Base-by-base conservation (phyloP, 2,797 vertebrate genomes). In the Helicolenus hilgendorfi region DNA sequence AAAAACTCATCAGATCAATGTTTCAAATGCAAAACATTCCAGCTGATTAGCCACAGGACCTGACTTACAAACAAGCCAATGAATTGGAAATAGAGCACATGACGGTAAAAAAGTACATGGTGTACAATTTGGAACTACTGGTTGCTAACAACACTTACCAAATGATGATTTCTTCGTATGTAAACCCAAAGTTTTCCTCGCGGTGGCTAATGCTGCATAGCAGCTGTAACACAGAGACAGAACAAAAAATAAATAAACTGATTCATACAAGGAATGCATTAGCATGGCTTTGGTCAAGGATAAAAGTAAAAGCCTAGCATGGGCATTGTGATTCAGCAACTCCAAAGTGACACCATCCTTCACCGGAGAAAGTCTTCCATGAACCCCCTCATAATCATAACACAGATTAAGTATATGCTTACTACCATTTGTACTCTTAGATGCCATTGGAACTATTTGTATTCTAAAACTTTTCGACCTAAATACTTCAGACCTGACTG, bases 81-180 rank as follows among this genome's bases (percentile, higher is more conserved):
- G 4, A 58, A 67, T 11, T 70, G 36, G 7, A 78, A 78, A 79
- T 22, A 36, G n/a, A 59, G 20, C 5, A 29, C 11, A 60, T 22
- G 13, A 18, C 3, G 11, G 60, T n/a, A 11, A 56, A 86, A 31
- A 81, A 63, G n/a, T 24, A 60, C 20, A 58, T 2, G 2, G 0
- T 68, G 65, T 49, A 45, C n/a, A 13, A 36, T 62, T 15, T 63
- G 33, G 15, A 24, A 45, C 13, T 27, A 36, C 9, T 13, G 7
- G 20, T 20, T 36, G 7, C 2, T 11, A 26, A 65, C 7, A 53
- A 56, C 10, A 98, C 98, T 98, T 97, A 99, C 99, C 99, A 99
- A 96, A 99, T 97, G 90, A 99, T 99, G 92, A 99, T 99, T 97
- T 99, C 98, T 96, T 99, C 98, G 89, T 99, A 98, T 6, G 98